Evolutionary conservation across 2,113 vertebrate species (phyloP).

Genomic region (cat (Felis catus)): F.catus_Fca126_mat1.0 CM031411.1:93191501-93192000

Average conservation of each 20-base stretch:
- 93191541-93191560: too few species aligned
- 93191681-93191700: not conserved
- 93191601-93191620: too few species aligned
- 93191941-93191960: not conserved
- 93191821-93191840: conserved; percentile 1
- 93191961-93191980: not conserved
- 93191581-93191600: too few species aligned
- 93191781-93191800: not conserved
- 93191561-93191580: too few species aligned
- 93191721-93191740: not conserved
- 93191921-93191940: not conserved
- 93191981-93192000: not conserved
- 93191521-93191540: too few species aligned
- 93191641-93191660: too few species aligned
- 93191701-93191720: not conserved
- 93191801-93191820: not conserved
- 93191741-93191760: not conserved
- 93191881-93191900: not conserved
- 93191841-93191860: not conserved
- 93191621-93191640: too few species aligned
- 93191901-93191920: not conserved
- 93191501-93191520: too few species aligned
- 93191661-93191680: too few species aligned
- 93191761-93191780: not conserved
- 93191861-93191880: not conserved